phyloP scores from a whole-genome alignment of 2,113 vertebrate species.

The Tonatia bakeri region DNA sequence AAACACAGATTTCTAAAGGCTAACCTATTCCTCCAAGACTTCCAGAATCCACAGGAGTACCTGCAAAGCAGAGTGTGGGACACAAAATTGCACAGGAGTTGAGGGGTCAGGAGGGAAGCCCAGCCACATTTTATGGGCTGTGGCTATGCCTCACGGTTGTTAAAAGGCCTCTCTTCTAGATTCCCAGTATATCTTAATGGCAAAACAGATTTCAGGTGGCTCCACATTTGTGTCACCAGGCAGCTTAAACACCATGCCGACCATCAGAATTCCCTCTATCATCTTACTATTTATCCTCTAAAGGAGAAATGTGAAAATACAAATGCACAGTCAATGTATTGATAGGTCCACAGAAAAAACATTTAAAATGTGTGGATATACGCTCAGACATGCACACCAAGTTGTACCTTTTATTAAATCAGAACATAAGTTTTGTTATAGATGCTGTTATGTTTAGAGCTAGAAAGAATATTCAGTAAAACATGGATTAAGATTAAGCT shows the following conservation, averaged over 20 bases:
- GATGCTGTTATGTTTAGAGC: neutral
- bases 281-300: neutral
- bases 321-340: neutral
- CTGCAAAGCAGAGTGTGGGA: neutral
- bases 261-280: neutral
- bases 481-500: neutral
- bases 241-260: neutral
- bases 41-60: neutral
- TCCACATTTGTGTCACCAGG: neutral
- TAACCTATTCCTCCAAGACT: neutral
- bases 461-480: neutral
- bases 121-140: neutral
- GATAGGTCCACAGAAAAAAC: neutral
- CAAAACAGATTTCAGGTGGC: neutral
- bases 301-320: neutral
- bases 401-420: neutral
- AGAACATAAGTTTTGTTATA: neutral
- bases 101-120: neutral
- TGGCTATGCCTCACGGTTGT: neutral
- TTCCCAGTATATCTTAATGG: neutral
- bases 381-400: neutral
- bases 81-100: fast-evolving
- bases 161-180: neutral
- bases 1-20: neutral
- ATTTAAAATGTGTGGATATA: neutral